A percentile compares a stretch with the other conserved stretches of the same genome.
These are phyloP conservation scores for Dinoponera quadriceps DNA, from an alignment of 1,140 invertebrate species.

Conservation along the genomic window DNA sequence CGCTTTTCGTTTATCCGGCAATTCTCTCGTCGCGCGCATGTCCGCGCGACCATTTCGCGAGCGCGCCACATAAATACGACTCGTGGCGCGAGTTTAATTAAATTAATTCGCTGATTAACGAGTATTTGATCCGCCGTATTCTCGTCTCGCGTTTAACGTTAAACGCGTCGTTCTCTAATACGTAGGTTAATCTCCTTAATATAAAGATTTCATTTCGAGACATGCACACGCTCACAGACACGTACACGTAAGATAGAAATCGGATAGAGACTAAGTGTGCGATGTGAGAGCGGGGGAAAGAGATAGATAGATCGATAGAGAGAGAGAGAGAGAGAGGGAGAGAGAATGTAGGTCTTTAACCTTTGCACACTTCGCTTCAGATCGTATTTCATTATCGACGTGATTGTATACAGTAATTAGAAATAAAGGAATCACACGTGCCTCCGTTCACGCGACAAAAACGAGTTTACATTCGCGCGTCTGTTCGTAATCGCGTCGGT, in stretches of 20 bases:
- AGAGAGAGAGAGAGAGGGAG: neutral
- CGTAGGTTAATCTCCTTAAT: conserved; percentile 16
- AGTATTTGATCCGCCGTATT: conserved; percentile 36
- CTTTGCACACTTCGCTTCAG: too few species aligned
- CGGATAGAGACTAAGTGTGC: too few species aligned
- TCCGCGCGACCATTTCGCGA: conserved; percentile 23
- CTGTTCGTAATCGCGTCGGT: too few species aligned
- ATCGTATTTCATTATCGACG: too few species aligned
- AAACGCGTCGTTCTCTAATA: conserved; percentile 21
- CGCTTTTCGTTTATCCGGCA: conserved; percentile 19
- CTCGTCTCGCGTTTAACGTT: conserved; percentile 12
- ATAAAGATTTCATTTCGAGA: conserved; percentile 24
- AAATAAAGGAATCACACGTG: too few species aligned
- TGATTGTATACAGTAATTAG: too few species aligned
- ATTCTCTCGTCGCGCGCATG: conserved; percentile 29
- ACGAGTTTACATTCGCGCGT: too few species aligned
- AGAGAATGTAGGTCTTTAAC: too few species aligned
- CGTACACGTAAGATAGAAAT: too few species aligned
- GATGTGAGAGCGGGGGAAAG: neutral
- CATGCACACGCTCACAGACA: neutral
- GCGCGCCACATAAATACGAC: conserved; percentile 33
- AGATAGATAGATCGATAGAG: neutral
- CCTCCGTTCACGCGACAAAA: too few species aligned
- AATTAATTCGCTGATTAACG: conserved; percentile 51
- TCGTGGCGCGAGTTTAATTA: conserved; percentile 32